Evolutionary conservation across 1,140 invertebrate species (phyloP).

Genomic region (Macrobrachium rosenbergii): DNA sequence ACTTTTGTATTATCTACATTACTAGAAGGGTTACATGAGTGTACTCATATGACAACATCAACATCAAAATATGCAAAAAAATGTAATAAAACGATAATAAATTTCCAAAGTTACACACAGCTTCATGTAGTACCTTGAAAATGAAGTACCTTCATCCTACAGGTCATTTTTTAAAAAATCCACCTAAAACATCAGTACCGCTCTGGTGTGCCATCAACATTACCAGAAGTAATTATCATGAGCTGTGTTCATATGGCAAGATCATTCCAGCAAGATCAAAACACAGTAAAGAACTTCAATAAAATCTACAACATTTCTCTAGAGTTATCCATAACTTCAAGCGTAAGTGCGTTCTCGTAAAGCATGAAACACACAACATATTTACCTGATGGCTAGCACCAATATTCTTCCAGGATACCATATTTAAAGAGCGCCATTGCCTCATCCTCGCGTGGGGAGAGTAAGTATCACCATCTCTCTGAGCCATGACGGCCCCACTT

Average conservation of each 20-base stretch:
- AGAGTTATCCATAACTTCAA: neutral
- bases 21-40: neutral
- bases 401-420: conserved; percentile 77
- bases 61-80: neutral
- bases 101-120: neutral
- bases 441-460: conserved; percentile 78
- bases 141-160: neutral
- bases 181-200: too few relatives aligned
- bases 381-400: conserved; percentile 76
- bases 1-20: neutral
- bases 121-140: neutral
- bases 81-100: neutral
- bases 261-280: neutral
- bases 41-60: neutral
- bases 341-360: too few relatives aligned
- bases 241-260: neutral
- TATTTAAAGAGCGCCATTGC: conserved; percentile 78
- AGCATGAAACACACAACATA: neutral
- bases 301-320: too few relatives aligned
- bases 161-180: too few relatives aligned
- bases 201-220: too few relatives aligned
- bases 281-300: neutral
- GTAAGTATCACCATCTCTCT: conserved; percentile 77
- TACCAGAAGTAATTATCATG: neutral
- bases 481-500: conserved; percentile 77